Conservation (phyloP, 2,113 vertebrate genomes). For the Tragulus kanchil region DNA sequence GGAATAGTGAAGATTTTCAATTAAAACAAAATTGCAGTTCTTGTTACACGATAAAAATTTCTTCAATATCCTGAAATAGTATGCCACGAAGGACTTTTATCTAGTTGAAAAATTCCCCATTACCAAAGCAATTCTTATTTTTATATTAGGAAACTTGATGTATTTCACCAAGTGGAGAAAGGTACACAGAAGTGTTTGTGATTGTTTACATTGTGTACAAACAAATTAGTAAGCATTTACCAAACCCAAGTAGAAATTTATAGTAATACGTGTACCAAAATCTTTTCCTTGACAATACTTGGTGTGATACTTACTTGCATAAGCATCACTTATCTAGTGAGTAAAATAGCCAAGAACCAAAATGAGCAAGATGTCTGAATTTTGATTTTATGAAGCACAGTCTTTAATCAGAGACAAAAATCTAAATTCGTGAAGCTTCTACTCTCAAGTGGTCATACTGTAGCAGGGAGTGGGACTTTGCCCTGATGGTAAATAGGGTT, state of each 20-base stretch:
- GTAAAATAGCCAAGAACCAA: constrained; percentile 57
- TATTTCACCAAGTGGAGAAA: constrained; percentile 35
- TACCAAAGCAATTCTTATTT: background rate
- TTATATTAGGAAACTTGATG: constrained; percentile 11
- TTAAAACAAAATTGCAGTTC: constrained; percentile 25
- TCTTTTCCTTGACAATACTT: constrained; percentile 57
- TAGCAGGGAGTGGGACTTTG: background rate
- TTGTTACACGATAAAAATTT: constrained; percentile 35
- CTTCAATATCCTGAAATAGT: constrained; percentile 18
- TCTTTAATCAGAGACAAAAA: constrained; percentile 35
- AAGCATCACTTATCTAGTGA: background rate
- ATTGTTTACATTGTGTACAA: constrained; percentile 44
- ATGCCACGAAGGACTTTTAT: constrained; percentile 24
- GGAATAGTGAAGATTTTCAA: too few relatives aligned
- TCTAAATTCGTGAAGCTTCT: constrained; percentile 52
- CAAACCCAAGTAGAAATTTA: background rate
- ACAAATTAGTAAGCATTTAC: constrained; percentile 48
- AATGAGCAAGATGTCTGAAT: constrained; percentile 22
- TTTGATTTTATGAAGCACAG: constrained; percentile 52
- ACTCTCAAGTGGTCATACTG: background rate
- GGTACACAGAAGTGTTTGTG: background rate
- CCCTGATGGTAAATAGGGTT: background rate
- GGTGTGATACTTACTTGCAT: constrained; percentile 4
- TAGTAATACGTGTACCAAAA: background rate
- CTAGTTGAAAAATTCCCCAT: background rate